These are phyloP conservation scores for Temnothorax nylanderi DNA, from an alignment of 1,140 invertebrate genomes.

Conservation along the genomic window DNA sequence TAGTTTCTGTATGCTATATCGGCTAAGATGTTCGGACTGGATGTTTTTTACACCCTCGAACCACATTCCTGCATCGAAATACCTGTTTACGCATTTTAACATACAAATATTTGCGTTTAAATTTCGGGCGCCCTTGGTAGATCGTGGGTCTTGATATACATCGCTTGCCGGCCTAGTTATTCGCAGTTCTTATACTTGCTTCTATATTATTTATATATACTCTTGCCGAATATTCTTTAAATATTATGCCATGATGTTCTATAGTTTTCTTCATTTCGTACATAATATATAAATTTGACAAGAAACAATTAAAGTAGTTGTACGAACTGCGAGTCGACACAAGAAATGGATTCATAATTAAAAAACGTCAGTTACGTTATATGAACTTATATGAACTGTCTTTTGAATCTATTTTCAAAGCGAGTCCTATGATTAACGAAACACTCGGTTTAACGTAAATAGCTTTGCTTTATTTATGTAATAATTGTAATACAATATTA, in stretches of 20 bases:
- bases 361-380: too few species aligned
- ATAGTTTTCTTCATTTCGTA: too few species aligned
- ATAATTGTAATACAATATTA: not conserved
- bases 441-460: not conserved
- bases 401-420: too few species aligned
- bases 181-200: not conserved
- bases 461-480: not conserved
- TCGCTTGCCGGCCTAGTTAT: not conserved
- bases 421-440: too few species aligned
- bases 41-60: not conserved
- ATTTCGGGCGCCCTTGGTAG: not conserved
- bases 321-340: too few species aligned
- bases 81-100: not conserved
- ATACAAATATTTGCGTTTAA: conserved; percentile 2
- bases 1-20: not conserved
- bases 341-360: too few species aligned
- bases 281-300: too few species aligned
- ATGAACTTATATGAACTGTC: too few species aligned
- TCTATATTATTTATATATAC: not conserved
- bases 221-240: too few species aligned
- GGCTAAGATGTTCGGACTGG: not conserved
- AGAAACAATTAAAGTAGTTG: too few species aligned
- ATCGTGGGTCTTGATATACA: not conserved
- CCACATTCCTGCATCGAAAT: conserved; percentile 21
- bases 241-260: too few species aligned